Conservation (phyloP, 1,140 invertebrate genomes). For the Dryas iulia region DNA sequence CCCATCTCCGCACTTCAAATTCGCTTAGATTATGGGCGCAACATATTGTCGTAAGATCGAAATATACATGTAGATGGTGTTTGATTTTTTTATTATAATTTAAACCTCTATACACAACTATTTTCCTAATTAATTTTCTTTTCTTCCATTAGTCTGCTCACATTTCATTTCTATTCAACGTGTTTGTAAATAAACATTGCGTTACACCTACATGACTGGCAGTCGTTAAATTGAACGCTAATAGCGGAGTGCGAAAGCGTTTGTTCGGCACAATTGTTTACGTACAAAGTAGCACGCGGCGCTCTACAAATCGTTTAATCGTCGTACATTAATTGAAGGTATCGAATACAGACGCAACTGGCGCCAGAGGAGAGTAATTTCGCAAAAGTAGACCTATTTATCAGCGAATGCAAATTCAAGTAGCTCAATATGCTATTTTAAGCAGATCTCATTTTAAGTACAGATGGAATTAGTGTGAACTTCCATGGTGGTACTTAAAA, state of each 20-base stretch:
- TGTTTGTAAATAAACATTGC: conserved; percentile 21
- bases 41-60: too few species aligned
- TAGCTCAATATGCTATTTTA: conserved; percentile 26
- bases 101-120: too few species aligned
- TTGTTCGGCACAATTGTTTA: conserved; percentile 20
- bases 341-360: conserved; percentile 21
- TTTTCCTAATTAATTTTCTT: too few species aligned
- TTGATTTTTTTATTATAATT: too few species aligned
- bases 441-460: conserved; percentile 7
- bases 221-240: conserved; percentile 29
- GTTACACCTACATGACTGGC: conserved; percentile 27
- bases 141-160: conserved; percentile 13
- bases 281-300: conserved; percentile 14
- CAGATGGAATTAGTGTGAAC: conserved; percentile 12
- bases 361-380: conserved; percentile 35
- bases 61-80: too few species aligned
- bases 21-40: too few species aligned
- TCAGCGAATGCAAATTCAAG: conserved; percentile 30
- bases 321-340: conserved; percentile 24
- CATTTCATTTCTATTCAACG: conserved; percentile 22
- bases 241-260: conserved; percentile 13
- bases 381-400: conserved; percentile 38
- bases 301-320: conserved; percentile 17
- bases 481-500: conserved; percentile 20
- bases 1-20: too few species aligned